Evolutionary conservation across 2,797 vertebrate species (phyloP), one percentile per base, ranked within the genome.

Genomic region (Odontamblyopus lacepedii): DNA sequence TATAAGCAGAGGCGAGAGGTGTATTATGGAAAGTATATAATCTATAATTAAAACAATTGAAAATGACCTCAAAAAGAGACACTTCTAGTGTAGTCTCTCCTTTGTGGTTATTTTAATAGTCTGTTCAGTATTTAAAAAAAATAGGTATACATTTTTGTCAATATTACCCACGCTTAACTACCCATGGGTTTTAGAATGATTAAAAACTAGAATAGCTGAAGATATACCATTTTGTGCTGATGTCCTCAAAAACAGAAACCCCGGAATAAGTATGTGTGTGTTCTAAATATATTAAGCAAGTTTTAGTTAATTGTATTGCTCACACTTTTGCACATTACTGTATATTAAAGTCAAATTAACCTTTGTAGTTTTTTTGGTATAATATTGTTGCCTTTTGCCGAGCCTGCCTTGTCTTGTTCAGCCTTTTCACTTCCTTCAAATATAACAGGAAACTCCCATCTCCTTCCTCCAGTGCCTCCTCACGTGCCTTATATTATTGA

Each of bases 371-470:
- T 11, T 65, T 27, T 26, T 18, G 6, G 5, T 63, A 5, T 11
- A 23, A 38, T 38, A 38, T 9, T 26, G 18, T 41, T 38, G 64
- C 76, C 69, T 66, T 60, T 51, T 82, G 72, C 75, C 78, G 74
- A 78, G 77, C 79, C 78, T 85, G 83, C 84, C 88, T 61, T 27
- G 15, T 61, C 13, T 35, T 77, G 63, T 11, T 69, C 75, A 62
- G 62, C 67, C 69, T 87, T 85, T 51, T 82, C 71, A 76, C 86
- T 88, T 92, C 86, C 85, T 88, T 74, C 73, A 80, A 73, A 62
- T 72, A 66, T 48, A 73, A 87, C 87, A 87, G 92, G 90, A 93
- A 89, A 82, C 87, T 27, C 59, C 83, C 77, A 68, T 86, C 85
- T 80, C 83, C 69, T 88, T 89, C 88, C 83, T 79, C 75, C 56